A percentile compares a stretch with the other conserved stretches of the same genome.
Conservation (phyloP, 2,797 vertebrate species). For the Tenualosa thibaudeaui region DNA sequence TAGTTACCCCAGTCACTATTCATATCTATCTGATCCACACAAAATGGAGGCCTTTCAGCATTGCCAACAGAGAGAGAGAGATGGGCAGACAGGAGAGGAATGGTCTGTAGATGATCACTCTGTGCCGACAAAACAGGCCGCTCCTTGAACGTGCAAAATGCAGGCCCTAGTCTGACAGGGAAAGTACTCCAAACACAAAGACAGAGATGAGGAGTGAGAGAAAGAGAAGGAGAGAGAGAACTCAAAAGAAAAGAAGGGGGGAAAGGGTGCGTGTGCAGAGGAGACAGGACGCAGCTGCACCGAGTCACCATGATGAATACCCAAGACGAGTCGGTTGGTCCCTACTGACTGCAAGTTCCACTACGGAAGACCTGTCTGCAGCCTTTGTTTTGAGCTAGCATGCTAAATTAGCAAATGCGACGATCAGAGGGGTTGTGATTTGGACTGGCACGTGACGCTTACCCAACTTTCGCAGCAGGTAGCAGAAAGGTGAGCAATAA, state of each 20-base stretch:
- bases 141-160: background rate
- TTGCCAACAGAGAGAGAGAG: background rate
- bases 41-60: slow-evolving; percentile 8
- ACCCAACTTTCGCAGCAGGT: background rate
- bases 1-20: background rate
- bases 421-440: background rate
- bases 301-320: slow-evolving; percentile 29
- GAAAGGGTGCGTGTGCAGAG: background rate
- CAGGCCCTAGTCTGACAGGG: background rate
- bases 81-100: background rate
- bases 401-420: background rate
- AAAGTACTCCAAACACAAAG: background rate
- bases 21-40: background rate
- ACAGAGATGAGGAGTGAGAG: background rate
- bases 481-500: background rate
- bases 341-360: slow-evolving; percentile 4
- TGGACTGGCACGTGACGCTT: background rate
- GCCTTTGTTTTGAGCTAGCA: background rate
- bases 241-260: background rate
- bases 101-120: background rate
- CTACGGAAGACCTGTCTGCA: slow-evolving; percentile 3
- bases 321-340: slow-evolving; percentile 25
- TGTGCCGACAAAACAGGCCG: background rate
- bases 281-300: slow-evolving; percentile 33
- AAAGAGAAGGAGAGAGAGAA: background rate